A percentile compares a stretch with the other conserved stretches of the same genome.
Conservation (phyloP, 2,797 vertebrate species). For the Anas flavirostris region DNA sequence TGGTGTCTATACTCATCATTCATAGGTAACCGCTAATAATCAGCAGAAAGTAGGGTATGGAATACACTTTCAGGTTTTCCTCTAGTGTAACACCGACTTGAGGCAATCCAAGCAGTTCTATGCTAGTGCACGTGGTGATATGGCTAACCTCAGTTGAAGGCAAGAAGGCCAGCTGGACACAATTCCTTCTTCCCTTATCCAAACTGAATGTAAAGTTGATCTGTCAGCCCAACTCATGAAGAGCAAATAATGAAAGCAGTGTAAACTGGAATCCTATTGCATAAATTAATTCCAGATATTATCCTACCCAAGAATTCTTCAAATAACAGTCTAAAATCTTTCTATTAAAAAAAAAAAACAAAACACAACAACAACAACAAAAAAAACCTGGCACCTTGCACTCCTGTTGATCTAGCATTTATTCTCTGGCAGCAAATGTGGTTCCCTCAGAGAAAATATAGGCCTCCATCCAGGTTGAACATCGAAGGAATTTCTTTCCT, state of each 20-base stretch:
- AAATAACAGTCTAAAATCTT: neutral
- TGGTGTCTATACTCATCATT: rapidly evolving
- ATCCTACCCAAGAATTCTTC: neutral
- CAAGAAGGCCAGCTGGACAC: neutral
- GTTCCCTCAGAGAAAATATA: neutral
- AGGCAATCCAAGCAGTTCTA: neutral
- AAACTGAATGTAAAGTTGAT: neutral
- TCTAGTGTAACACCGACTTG: neutral
- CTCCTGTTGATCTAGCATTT: neutral
- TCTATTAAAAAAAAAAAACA: neutral
- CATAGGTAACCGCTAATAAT: neutral
- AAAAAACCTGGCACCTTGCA: neutral
- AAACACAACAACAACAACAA: too few relatives aligned
- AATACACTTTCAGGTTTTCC: rapidly evolving
- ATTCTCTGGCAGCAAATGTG: neutral
- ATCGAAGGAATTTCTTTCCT: neutral
- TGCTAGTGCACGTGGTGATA: neutral
- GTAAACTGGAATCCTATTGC: neutral
- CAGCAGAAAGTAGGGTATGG: neutral
- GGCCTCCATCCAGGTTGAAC: neutral
- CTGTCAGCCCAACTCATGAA: neutral
- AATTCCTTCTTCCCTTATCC: neutral
- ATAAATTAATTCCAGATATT: neutral
- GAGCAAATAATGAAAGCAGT: neutral
- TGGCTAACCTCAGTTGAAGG: neutral